Conservation (phyloP, 2,888 invertebrate genomes). For the Mermis nigrescens region DNA sequence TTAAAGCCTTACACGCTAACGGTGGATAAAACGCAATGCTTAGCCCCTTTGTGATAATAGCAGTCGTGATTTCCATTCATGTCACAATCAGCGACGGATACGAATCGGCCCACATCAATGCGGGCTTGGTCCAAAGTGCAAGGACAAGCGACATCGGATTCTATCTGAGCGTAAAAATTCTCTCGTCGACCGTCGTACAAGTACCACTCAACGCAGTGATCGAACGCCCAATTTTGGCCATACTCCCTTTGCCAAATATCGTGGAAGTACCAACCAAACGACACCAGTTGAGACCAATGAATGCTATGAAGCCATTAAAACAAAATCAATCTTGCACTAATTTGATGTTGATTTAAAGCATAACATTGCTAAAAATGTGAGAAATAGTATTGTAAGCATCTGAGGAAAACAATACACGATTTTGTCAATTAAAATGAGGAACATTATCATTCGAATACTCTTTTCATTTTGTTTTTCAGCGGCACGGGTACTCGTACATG, state of each 20-base stretch:
- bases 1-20: conserved; percentile 5
- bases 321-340: too few relatives aligned
- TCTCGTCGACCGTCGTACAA: conserved; percentile 20
- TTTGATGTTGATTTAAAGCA: too few relatives aligned
- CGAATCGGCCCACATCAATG: conserved; percentile 66
- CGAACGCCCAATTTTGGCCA: conserved; percentile 58
- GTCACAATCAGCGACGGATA: conserved; percentile 71
- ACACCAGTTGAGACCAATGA: conserved; percentile 74
- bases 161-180: conserved; percentile 22
- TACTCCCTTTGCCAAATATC: conserved; percentile 63
- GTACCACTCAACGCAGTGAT: conserved; percentile 66
- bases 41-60: conserved; percentile 61
- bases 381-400: too few relatives aligned
- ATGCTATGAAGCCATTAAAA: too few relatives aligned
- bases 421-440: too few relatives aligned
- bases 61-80: conserved; percentile 63
- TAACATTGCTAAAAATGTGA: neutral
- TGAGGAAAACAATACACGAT: too few relatives aligned
- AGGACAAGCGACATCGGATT: conserved; percentile 45
- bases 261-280: conserved; percentile 73
- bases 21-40: conserved; percentile 65
- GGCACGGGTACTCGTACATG: too few relatives aligned
- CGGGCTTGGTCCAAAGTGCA: conserved; percentile 71
- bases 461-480: too few relatives aligned
- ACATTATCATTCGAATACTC: too few relatives aligned